Base-by-base conservation (phyloP, 2,113 vertebrate genomes). In the Spermophilus dauricus region DNA sequence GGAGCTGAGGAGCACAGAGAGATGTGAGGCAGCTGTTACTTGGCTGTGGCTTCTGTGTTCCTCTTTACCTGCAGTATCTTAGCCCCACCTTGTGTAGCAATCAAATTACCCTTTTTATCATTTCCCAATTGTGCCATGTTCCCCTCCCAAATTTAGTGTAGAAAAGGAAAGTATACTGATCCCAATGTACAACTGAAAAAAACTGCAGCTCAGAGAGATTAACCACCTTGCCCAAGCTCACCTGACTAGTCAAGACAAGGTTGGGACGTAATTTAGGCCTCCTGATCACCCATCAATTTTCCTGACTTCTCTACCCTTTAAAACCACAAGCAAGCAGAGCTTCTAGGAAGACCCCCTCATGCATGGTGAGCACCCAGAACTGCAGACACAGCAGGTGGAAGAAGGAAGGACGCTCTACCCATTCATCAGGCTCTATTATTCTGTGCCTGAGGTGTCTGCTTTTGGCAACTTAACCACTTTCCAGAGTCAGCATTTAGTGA, bases 401-500 rank as follows among this genome's bases (percentile, higher is more conserved):
- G 45, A 61, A 53, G 24, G 51, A 18, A 67, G 89, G 56, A 84
- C 42, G 8, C 13, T 0, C 30, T 8, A 0, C 6, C 18, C 10
- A 4, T 17, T 42, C 53, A 34, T 13, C 17, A 24, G 61, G 61
- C 37, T 53, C 22, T 83, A 11, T 45, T 91, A 72, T 48, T 24
- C 53, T 39, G 72, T 26, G 53, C 45, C 5, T 0, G 1, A 82
- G 26, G 45, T 85, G 30, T 86, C 61, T 87, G 53, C 20, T 65
- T n/a, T 61, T 92, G 53, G 81, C 72, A 78, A 45, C 92, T 61
- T 51, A 82, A 72, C 34, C 56, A 61, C 92, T 96, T 97, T 75
- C 83, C 67, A 48, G 72, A 93, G 86, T 97, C 96, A 96, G 97
- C 96, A 92, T 82, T 92, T 97, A 88, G 72, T 30, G 67, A 94